A percentile compares a stretch with the other conserved stretches of the same genome.
phyloP scores from a whole-genome alignment of 2,888 invertebrate genomes.

The Rutpela maculata region DNA sequence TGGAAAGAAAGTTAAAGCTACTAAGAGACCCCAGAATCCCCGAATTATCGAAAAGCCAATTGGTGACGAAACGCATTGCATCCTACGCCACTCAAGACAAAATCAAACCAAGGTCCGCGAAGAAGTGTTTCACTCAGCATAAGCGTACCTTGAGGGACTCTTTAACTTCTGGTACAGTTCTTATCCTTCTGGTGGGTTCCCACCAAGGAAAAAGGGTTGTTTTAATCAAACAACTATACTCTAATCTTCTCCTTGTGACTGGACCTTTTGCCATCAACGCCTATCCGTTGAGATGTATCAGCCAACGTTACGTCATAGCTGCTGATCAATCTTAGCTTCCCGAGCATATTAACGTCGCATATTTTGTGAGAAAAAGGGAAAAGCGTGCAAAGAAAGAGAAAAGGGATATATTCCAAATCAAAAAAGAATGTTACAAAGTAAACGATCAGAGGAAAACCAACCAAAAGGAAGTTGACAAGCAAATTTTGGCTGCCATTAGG shows the following conservation, averaged over 20 bases:
- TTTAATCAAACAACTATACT: slow-evolving; percentile 88
- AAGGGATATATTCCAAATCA: slow-evolving; percentile 95
- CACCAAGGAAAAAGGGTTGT: slow-evolving; percentile 99
- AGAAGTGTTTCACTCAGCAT: slow-evolving; percentile 88
- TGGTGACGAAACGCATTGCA: too few species aligned
- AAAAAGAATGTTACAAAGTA: slow-evolving; percentile 93
- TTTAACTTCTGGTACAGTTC: slow-evolving; percentile 93
- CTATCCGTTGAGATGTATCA: slow-evolving; percentile 95
- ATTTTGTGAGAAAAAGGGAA: slow-evolving; percentile 93
- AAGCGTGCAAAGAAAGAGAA: slow-evolving; percentile 91
- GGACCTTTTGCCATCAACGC: slow-evolving; percentile 96
- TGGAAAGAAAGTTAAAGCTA: slow-evolving; percentile 83
- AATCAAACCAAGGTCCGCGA: slow-evolving; percentile 82
- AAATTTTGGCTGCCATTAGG: slow-evolving; percentile 85
- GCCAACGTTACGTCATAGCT: slow-evolving; percentile 96
- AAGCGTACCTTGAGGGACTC: slow-evolving; percentile 83
- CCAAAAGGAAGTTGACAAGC: slow-evolving; percentile 90
- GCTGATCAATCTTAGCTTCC: slow-evolving; percentile 95
- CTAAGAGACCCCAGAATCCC: slow-evolving; percentile 83
- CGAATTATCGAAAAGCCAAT: slow-evolving; percentile 88
- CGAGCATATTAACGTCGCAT: slow-evolving; percentile 90
- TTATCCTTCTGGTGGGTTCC: slow-evolving; percentile 94
- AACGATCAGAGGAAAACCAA: slow-evolving; percentile 93
- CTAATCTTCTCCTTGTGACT: slow-evolving; percentile 94
- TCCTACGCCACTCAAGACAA: too few species aligned